Percentiles rank a stretch among this genome's conserved stretches.
These are phyloP conservation scores for Tigriopus japonicus DNA, from an alignment of 1,140 invertebrate species.

Conservation along the genomic window DNA sequence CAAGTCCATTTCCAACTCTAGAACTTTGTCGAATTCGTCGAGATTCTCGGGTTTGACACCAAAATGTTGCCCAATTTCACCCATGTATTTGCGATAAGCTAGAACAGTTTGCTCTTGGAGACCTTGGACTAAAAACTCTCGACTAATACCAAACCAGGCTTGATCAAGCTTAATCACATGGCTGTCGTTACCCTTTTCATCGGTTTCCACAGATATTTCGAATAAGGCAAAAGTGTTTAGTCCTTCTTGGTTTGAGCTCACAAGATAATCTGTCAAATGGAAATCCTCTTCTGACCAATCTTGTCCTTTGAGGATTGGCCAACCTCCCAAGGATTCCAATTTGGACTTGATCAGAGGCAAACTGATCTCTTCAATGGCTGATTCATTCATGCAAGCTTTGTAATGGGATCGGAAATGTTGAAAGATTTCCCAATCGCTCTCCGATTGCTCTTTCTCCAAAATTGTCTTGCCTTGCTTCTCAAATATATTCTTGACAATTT, in stretches of 20 bases:
- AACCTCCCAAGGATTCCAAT: background rate
- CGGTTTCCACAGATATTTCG: background rate
- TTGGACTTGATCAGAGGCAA: background rate
- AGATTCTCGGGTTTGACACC: conserved; percentile 43
- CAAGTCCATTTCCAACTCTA: conserved; percentile 76
- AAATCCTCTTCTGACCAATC: background rate
- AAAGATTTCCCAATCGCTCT: too few relatives aligned
- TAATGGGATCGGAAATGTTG: background rate
- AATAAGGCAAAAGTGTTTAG: background rate
- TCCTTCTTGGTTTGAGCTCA: background rate
- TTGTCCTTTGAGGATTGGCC: background rate
- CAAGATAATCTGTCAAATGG: background rate
- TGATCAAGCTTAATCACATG: conserved; percentile 50
- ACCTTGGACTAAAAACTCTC: conserved; percentile 64
- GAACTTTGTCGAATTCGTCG: conserved; percentile 61
- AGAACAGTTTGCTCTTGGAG: conserved; percentile 25
- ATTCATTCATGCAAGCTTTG: background rate
- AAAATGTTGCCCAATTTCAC: conserved; percentile 48
- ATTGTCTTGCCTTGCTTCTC: background rate
- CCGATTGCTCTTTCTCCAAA: too few relatives aligned
- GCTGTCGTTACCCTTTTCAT: background rate
- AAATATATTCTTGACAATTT: background rate
- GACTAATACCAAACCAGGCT: conserved; percentile 55
- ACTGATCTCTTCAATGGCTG: background rate
- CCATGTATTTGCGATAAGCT: conserved; percentile 23